phyloP scores from a whole-genome alignment of 2,113 vertebrate genomes.

The Ophiodon elongatus region DNA sequence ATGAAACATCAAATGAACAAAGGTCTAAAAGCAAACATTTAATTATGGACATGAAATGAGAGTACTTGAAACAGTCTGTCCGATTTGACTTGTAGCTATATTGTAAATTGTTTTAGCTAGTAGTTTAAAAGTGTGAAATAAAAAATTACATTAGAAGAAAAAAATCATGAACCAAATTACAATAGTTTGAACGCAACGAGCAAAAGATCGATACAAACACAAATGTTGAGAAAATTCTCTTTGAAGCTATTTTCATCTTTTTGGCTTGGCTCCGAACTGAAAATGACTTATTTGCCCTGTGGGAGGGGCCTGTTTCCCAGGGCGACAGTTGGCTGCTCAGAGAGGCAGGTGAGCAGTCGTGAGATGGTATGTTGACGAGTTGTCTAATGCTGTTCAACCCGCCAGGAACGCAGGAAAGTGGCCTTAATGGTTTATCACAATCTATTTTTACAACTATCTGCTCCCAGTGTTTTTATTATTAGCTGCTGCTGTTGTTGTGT shows the following conservation, averaged over 20 bases:
- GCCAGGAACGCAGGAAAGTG: slow-evolving; percentile 26
- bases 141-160: neutral
- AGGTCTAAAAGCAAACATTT: neutral
- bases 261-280: neutral
- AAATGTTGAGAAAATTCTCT: neutral
- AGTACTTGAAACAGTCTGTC: neutral
- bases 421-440: slow-evolving; percentile 46
- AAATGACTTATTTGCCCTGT: slow-evolving; percentile 2
- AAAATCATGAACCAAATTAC: neutral
- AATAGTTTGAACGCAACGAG: neutral
- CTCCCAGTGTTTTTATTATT: slow-evolving; percentile 20
- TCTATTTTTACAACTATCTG: slow-evolving; percentile 52
- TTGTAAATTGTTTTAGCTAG: neutral
- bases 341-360: slow-evolving; percentile 60
- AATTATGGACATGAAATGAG: neutral
- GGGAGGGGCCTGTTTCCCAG: slow-evolving; percentile 34
- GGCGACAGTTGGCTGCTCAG: slow-evolving; percentile 31
- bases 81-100: neutral
- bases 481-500: slow-evolving; percentile 30
- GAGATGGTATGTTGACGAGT: slow-evolving; percentile 46
- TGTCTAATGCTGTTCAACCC: slow-evolving; percentile 28
- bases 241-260: slow-evolving; percentile 14
- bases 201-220: neutral
- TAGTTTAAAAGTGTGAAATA: neutral
- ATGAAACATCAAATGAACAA: neutral